These are phyloP conservation scores for Tetanocera ferruginea DNA, from an alignment of 2,888 invertebrate genomes.

Conservation along the genomic window DNA sequence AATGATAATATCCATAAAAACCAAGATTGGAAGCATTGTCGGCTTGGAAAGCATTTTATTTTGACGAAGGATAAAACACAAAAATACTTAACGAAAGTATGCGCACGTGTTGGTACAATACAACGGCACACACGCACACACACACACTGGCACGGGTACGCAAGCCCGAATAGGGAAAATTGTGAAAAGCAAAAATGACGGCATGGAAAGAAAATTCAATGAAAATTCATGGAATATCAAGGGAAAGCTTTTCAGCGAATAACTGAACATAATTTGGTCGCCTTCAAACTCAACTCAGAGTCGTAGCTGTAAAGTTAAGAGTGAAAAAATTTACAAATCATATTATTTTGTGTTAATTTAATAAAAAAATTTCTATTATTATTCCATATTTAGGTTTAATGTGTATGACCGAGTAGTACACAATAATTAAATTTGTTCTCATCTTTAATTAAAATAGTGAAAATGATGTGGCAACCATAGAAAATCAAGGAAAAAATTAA, in stretches of 20 bases:
- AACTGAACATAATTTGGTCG: conserved; percentile 4
- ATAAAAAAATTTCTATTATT: not conserved
- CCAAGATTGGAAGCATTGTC: conserved; percentile 14
- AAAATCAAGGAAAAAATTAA: not conserved
- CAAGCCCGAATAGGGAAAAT: conserved; percentile 39
- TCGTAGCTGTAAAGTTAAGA: not conserved
- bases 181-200: conserved; percentile 30
- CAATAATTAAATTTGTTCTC: no score
- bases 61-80: conserved; percentile 29
- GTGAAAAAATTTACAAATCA: not conserved
- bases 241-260: conserved; percentile 19
- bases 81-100: conserved; percentile 44
- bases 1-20: conserved; percentile 6
- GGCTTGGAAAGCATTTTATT: conserved; percentile 25
- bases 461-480: not conserved
- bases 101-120: conserved; percentile 45
- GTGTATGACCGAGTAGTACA: not conserved
- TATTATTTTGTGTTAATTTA: no score
- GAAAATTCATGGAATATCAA: conserved; percentile 5
- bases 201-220: conserved; percentile 30
- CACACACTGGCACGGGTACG: conserved; percentile 2
- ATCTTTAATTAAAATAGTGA: no score
- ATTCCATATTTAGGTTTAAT: not conserved
- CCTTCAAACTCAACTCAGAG: not conserved
- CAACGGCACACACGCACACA: conserved; percentile 31